These are phyloP conservation scores for Drosophila fungiperda DNA, from an alignment of 2,888 invertebrate genomes.

Conservation along the genomic window DNA sequence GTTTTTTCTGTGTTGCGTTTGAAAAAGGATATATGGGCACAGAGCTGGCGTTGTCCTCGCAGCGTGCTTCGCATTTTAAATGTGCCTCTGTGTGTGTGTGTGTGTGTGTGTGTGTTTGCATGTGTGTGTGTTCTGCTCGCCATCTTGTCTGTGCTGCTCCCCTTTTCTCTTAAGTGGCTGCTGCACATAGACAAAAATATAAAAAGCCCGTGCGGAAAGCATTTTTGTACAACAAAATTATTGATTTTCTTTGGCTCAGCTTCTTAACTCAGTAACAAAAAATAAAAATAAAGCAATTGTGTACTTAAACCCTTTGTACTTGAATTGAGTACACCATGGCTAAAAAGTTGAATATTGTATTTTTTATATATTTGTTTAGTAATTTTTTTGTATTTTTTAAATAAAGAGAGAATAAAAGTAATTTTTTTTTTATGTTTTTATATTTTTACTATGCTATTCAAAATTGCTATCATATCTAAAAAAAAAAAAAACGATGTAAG, in stretches of 20 bases:
- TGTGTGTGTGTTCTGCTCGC: slow-evolving; percentile 39
- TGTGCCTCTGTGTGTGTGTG: slow-evolving; percentile 13
- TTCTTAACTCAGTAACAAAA: not conserved
- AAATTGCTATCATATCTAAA: too few species aligned
- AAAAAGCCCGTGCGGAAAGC: slow-evolving; percentile 34
- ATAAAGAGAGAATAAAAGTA: too few species aligned
- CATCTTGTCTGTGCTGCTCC: slow-evolving; percentile 55
- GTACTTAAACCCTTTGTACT: not conserved
- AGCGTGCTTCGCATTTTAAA: slow-evolving; percentile 72
- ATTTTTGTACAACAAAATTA: slow-evolving; percentile 49
- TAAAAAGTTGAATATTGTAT: too few species aligned
- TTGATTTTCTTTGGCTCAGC: slow-evolving; percentile 56
- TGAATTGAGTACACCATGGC: not conserved
- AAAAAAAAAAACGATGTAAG: too few species aligned
- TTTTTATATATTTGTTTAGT: too few species aligned
- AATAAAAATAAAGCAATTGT: not conserved
- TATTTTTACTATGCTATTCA: too few species aligned
- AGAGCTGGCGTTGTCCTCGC: slow-evolving; percentile 71
- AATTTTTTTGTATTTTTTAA: too few species aligned
- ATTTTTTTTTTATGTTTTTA: too few species aligned
- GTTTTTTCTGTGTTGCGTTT: slow-evolving; percentile 34
- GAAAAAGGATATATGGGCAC: slow-evolving; percentile 79
- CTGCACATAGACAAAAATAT: slow-evolving; percentile 24
- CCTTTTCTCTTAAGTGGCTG: slow-evolving; percentile 57
- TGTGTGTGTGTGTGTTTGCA: slow-evolving; percentile 6